Base-by-base conservation (phyloP, 2,888 invertebrate genomes). In the Pristionchus entomophagus region DNA sequence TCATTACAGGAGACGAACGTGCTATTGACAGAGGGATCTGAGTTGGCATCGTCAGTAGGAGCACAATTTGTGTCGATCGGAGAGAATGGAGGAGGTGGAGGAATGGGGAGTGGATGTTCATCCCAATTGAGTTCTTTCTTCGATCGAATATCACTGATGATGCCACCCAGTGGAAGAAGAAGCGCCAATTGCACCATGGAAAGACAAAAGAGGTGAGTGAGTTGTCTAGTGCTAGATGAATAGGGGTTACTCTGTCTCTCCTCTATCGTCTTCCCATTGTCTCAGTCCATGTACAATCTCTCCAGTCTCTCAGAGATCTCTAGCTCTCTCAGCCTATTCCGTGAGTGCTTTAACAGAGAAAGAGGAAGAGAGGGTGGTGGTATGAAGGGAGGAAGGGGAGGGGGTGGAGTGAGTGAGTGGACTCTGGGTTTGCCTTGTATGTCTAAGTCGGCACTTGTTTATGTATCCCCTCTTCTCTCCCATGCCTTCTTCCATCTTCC, bases 1-100 rank as follows among this genome's bases (percentile, higher is more conserved):
- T 14, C 14, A 17, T 38, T 56, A 5, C 59, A 82, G 82, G 82
- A 82, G 59, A 82, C 82, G 56, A 82, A 82, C 26, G 82, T 82
- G 6, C 62, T 82, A 10, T n/a, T 82, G 22, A 82, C 82, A n/a
- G 82, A 82, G 59, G 82, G 82, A n/a, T 32, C 82, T 22, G 82
- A 82, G 49, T 62, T 82, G 62, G 82, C 82, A 10, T n/a, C 41
- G 10, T 82, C 82, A 59, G 62, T 82, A 19, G 82, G 82, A 5
- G 82, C 59, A 2, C 62, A 35, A 35, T 82, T 82, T 29, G 26
- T 82, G 10, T 82, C 59, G 6, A 62, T 82, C 10, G 82, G 82
- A 59, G 82, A 82, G 45, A 51, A 51, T 19, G 53, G 35, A 29
- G 26, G 22, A 6, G 62, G n/a, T n/a, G 82, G 62, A n/a, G 17